Evolutionary conservation across 2,888 invertebrate genomes (phyloP).

Genomic region (Tryphoninae sp.): DNA sequence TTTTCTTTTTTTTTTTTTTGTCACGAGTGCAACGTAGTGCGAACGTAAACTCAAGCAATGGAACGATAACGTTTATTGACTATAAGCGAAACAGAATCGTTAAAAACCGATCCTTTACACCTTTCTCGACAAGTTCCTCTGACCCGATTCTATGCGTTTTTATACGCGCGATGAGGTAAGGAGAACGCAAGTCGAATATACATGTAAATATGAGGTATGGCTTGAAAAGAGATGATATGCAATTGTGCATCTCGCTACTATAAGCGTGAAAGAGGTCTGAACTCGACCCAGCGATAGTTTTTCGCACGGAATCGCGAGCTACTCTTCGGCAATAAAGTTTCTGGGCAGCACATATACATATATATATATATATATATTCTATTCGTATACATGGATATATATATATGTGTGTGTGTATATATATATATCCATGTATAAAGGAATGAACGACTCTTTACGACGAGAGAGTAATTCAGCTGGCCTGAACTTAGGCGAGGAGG

Average conservation of each 20-base stretch:
- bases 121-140: constrained; percentile 39
- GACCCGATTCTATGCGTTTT: constrained; percentile 40
- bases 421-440: background rate
- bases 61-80: background rate
- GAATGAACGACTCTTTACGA: constrained; percentile 29
- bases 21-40: background rate
- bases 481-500: background rate
- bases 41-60: constrained; percentile 21
- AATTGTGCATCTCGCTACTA: constrained; percentile 11
- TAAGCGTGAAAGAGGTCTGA: constrained; percentile 22
- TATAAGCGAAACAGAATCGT: background rate
- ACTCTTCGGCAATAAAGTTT: constrained; percentile 26
- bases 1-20: background rate
- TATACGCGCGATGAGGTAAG: constrained; percentile 8
- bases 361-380: background rate
- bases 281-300: constrained; percentile 14
- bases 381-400: background rate
- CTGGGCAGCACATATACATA: background rate
- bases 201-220: constrained; percentile 14
- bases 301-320: constrained; percentile 14
- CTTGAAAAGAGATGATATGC: background rate
- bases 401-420: too few species aligned
- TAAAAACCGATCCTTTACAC: constrained; percentile 21
- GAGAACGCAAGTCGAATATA: constrained; percentile 28
- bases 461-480: constrained; percentile 44